phyloP scores from a whole-genome alignment of 2,113 vertebrate genomes.

The Semnornis frantzii region DNA sequence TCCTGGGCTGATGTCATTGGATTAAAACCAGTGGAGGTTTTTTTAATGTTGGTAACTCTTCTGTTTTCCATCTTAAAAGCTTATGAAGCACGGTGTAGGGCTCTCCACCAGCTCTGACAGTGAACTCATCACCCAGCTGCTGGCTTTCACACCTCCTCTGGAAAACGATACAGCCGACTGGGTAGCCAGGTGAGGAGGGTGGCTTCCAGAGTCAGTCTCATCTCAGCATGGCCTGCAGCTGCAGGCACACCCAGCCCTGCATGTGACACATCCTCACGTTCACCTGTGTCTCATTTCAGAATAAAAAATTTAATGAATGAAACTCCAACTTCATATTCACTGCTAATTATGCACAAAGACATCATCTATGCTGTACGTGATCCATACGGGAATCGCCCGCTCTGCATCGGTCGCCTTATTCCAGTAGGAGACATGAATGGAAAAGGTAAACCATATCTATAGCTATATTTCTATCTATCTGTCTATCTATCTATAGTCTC shows the following conservation, averaged over 20 bases:
- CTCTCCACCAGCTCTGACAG: constrained; percentile 97
- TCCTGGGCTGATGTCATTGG: not conserved
- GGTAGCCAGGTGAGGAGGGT: constrained; percentile 88
- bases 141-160: constrained; percentile 93
- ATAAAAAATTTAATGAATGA: constrained; percentile 97
- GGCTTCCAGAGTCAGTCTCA: not conserved
- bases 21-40: not conserved
- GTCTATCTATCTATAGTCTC: not conserved
- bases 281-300: constrained; percentile 72
- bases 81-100: constrained; percentile 94
- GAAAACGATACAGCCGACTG: constrained; percentile 92
- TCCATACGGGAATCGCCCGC: constrained; percentile 94
- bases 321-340: constrained; percentile 92
- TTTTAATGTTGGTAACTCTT: not conserved
- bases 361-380: constrained; percentile 95
- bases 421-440: constrained; percentile 86
- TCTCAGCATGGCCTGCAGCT: not conserved
- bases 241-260: not conserved
- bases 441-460: constrained; percentile 71
- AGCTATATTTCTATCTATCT: too few species aligned
- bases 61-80: constrained; percentile 71
- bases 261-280: not conserved
- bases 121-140: constrained; percentile 95
- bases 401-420: constrained; percentile 91
- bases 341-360: constrained; percentile 95